Base-by-base conservation (phyloP, 2,113 vertebrate species). In the Petrocephalus zakoni region DNA sequence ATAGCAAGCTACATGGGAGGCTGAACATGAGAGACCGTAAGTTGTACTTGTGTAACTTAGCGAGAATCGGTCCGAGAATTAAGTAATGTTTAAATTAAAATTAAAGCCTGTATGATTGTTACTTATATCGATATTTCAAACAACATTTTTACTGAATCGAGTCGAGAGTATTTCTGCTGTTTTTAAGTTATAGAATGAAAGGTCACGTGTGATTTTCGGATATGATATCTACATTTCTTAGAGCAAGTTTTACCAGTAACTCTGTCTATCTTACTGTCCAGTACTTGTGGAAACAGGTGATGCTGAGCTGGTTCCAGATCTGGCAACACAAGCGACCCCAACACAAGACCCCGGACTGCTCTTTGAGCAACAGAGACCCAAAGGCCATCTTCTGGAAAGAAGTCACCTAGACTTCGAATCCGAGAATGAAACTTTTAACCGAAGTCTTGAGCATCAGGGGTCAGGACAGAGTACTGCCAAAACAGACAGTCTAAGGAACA, bases 391-490 rank as follows among this genome's bases (percentile, higher is more conserved):
- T 88, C 55, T 68, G 52, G 87, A 88, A 55, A 51, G 51, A 52
- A 56, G 72, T 46, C 22, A 21, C 0, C 37, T 55, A 49, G 72
- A 55, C 10, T 4, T 25, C 6, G 87, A 82, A 42, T 52, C 68
- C 42, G 72, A 56, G 49, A 53, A 22, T 37, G 87, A 81, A 29
- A 42, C 51, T 92, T 89, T 0, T 93, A 95, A 92, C 94, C 94
- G 87, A 93, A 92, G 86, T 93, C 92, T 93, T 64, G 25, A 91
- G 5, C 92, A 89, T 87, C 93, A 89, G 0, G 89, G 92, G 10
- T 94, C 93, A 84, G 94, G 92, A 85, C 93, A 93, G 49, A 34
- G 87, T 4, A 34, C 85, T 0, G 91, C 83, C 22, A 94, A 93
- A 88, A 91, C 89, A 55, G 85, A 86, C 0, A 91, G 88, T 5